Evolutionary conservation across 2,797 vertebrate genomes (phyloP).

Genomic region (Esox lucius): DNA sequence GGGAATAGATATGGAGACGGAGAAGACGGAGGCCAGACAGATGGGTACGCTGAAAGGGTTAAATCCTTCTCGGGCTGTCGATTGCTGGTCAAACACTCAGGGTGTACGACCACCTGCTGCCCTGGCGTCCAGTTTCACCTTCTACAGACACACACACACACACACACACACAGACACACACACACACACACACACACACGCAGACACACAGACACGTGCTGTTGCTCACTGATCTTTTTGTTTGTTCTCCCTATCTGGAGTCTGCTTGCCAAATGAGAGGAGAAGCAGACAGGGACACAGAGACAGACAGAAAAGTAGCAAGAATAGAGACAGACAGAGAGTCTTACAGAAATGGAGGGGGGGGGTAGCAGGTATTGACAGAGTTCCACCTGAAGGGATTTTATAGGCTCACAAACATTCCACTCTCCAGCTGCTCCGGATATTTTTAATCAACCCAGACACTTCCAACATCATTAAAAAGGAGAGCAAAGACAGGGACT

Average conservation of each 20-base stretch:
- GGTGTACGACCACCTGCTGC: too few species aligned
- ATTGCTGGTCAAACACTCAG: too few species aligned
- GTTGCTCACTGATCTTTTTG: constrained; percentile 19
- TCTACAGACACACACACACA: constrained; percentile 6
- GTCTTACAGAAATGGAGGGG: not conserved
- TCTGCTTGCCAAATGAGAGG: constrained; percentile 33
- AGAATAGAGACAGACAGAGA: not conserved
- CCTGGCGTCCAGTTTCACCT: not conserved
- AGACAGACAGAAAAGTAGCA: not conserved
- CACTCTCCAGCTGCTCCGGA: constrained; percentile 52
- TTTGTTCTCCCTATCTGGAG: constrained; percentile 30
- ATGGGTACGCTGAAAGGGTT: not conserved
- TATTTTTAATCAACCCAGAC: constrained; percentile 54
- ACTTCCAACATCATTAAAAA: constrained; percentile 37
- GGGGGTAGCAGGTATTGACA: constrained; percentile 67
- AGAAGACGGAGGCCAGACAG: not conserved
- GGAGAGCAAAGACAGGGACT: not conserved
- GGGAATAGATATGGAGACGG: constrained; percentile 32
- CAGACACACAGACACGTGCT: too few species aligned
- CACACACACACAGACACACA: not conserved
- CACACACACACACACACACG: not conserved
- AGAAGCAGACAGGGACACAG: not conserved
- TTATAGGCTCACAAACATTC: constrained; percentile 42
- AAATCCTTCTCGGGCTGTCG: too few species aligned
- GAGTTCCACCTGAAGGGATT: constrained; percentile 64